A percentile compares a stretch with the other conserved stretches of the same genome.
Evolutionary conservation across 2,888 invertebrate genomes (phyloP).

Genomic region (Tyria jacobaeae): DNA sequence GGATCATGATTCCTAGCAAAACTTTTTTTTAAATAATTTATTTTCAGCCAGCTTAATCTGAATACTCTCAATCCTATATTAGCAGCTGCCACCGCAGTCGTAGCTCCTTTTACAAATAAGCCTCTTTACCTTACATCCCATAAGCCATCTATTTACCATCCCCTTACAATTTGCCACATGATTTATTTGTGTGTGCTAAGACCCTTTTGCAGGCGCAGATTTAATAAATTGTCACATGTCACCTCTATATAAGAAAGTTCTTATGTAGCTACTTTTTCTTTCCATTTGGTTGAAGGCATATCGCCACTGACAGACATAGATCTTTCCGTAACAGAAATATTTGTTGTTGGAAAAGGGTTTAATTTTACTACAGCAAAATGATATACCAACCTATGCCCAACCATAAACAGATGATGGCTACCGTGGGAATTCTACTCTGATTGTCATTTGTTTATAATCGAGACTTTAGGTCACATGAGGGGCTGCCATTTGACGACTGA

Average conservation of each 20-base stretch:
- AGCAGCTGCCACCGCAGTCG: slow-evolving; percentile 10
- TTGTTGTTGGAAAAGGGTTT: too few relatives aligned
- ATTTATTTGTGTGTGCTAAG: slow-evolving; percentile 33
- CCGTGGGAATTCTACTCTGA: too few relatives aligned
- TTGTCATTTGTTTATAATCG: too few relatives aligned
- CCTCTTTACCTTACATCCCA: slow-evolving; percentile 30
- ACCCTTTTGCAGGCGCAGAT: slow-evolving; percentile 8
- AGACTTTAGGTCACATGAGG: too few relatives aligned
- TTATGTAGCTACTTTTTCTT: slow-evolving; percentile 23
- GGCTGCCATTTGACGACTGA: too few relatives aligned
- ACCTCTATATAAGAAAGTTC: too few relatives aligned
- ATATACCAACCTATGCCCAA: too few relatives aligned
- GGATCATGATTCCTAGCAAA: too few relatives aligned
- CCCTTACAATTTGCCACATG: slow-evolving; percentile 26
- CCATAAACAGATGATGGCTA: too few relatives aligned
- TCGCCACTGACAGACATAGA: background rate
- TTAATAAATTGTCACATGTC: slow-evolving; percentile 39
- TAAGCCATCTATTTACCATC: slow-evolving; percentile 42
- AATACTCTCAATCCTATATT: slow-evolving; percentile 6
- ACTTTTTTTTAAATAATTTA: too few relatives aligned
- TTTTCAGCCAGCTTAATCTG: background rate
- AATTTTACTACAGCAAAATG: too few relatives aligned
- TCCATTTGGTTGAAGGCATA: background rate
- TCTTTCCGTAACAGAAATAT: background rate
- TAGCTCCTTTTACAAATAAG: slow-evolving; percentile 20